These are phyloP conservation scores for Notarius quadriscutis DNA, from an alignment of 2,113 vertebrate genomes.

Conservation along the genomic window DNA sequence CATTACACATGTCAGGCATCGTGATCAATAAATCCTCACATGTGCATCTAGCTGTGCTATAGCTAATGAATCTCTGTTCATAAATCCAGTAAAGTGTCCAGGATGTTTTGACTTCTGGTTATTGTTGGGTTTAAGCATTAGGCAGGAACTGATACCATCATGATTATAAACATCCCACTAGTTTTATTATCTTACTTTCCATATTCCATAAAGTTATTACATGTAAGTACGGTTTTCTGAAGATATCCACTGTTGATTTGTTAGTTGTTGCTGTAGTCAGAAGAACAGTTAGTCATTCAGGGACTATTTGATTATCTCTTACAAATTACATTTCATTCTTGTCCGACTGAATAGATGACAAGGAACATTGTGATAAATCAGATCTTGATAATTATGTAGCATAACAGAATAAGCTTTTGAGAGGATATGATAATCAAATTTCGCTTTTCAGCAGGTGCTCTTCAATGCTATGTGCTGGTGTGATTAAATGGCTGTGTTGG, in stretches of 20 bases:
- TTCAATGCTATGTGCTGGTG: conserved; percentile 1
- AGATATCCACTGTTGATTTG: neutral
- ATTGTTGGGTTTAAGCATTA: neutral
- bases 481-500: neutral
- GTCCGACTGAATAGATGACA: conserved; percentile 6
- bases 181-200: neutral
- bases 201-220: neutral
- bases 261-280: neutral
- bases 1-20: neutral
- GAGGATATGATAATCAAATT: neutral
- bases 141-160: neutral
- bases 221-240: neutral
- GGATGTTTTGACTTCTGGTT: neutral
- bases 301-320: neutral
- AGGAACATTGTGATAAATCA: conserved; percentile 20
- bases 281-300: neutral
- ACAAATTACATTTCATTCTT: conserved; percentile 15
- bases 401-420: conserved; percentile 6
- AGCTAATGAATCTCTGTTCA: conserved; percentile 3
- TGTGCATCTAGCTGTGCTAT: neutral
- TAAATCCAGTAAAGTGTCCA: neutral
- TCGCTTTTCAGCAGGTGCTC: neutral
- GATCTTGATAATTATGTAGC: neutral
- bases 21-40: conserved; percentile 1
- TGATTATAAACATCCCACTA: neutral